phyloP scores from a whole-genome alignment of 2,888 invertebrate species.

The Endotricha flammealis region DNA sequence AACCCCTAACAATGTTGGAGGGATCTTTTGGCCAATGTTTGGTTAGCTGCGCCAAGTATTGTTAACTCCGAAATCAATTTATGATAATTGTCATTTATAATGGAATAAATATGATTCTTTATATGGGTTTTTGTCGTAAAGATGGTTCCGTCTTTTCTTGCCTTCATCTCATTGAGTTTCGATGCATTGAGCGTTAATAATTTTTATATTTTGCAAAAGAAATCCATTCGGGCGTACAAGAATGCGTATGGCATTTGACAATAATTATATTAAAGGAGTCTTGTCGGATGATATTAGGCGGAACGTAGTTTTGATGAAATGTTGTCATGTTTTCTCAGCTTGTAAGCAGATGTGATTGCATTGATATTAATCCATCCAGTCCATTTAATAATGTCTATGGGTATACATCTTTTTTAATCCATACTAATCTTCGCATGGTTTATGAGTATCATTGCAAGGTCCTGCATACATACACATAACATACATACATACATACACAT shows the following conservation, averaged over 20 bases:
- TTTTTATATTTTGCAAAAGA: conserved; percentile 64
- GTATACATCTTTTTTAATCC: too few species aligned
- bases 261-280: conserved; percentile 61
- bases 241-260: conserved; percentile 64
- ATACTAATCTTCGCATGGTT: too few species aligned
- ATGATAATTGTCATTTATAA: conserved; percentile 78
- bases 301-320: conserved; percentile 36
- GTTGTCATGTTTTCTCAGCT: conserved; percentile 71
- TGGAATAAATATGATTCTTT: conserved; percentile 77
- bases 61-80: conserved; percentile 71
- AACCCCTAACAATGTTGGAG: conserved; percentile 57
- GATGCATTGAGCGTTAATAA: conserved; percentile 56
- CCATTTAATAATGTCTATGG: too few species aligned
- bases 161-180: conserved; percentile 40
- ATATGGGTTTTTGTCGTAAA: conserved; percentile 61
- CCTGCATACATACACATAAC: too few species aligned
- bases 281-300: too few species aligned
- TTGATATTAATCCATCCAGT: too few species aligned
- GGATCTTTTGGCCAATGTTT: conserved; percentile 81
- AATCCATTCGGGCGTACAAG: conserved; percentile 48
- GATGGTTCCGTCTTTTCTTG: conserved; percentile 35
- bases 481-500: too few species aligned
- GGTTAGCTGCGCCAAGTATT: conserved; percentile 80
- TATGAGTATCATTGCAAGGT: too few species aligned
- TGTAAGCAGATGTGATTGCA: conserved; percentile 57